Evolutionary conservation across 2,797 vertebrate genomes (phyloP).

Genomic region (Muraenolepis orangiensis): DNA sequence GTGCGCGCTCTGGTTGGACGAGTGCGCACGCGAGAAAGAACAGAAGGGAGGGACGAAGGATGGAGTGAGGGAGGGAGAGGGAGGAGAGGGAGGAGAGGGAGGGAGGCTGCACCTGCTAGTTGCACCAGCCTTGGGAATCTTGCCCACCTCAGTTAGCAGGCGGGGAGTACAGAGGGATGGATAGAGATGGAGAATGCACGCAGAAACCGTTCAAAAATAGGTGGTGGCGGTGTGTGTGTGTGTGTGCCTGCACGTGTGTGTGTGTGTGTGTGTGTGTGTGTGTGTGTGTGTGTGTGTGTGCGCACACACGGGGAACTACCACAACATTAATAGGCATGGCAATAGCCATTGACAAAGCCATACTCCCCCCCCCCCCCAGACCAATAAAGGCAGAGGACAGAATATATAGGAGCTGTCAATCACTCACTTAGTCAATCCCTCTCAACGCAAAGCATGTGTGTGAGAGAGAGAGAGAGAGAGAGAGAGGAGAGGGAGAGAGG

Average conservation of each 20-base stretch:
- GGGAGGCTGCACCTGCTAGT: slow-evolving; percentile 70
- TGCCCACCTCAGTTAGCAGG: slow-evolving; percentile 69
- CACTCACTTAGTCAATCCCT: slow-evolving; percentile 25
- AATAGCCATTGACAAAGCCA: slow-evolving; percentile 30
- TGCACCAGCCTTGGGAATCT: slow-evolving; percentile 69
- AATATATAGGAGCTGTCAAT: slow-evolving; percentile 50
- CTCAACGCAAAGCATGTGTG: slow-evolving; percentile 39
- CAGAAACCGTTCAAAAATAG: slow-evolving; percentile 35
- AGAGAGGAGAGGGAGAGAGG: slow-evolving; percentile 24
- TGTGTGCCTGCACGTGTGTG: background rate
- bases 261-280: background rate
- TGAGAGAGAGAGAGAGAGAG: slow-evolving; percentile 18
- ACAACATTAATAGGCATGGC: slow-evolving; percentile 49
- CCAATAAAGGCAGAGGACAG: slow-evolving; percentile 44
- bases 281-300: background rate
- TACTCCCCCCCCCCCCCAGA: slow-evolving; percentile 53
- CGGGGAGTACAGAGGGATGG: slow-evolving; percentile 38
- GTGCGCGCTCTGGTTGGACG: background rate
- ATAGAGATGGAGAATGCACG: slow-evolving; percentile 56
- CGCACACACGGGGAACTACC: slow-evolving; percentile 5
- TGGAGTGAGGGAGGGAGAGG: background rate
- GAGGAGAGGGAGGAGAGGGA: background rate
- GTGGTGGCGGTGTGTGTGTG: slow-evolving; percentile 42
- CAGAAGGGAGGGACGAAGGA: background rate
- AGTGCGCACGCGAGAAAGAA: background rate